Conservation (phyloP, 2,113 vertebrate genomes). For the Elephantulus edwardii region DNA sequence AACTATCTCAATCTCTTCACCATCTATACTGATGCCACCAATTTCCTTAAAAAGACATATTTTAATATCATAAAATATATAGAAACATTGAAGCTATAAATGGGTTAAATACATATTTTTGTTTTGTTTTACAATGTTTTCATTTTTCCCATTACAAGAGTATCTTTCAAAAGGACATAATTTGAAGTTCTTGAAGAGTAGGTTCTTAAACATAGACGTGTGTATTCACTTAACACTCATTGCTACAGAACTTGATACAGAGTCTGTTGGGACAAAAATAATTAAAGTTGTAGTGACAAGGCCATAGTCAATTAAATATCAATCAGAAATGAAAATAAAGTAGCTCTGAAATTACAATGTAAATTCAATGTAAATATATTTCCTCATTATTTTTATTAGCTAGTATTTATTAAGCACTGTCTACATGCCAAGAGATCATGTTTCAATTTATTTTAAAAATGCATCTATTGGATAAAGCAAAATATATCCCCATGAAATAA, state of each 20-base stretch:
- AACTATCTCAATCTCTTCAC: too few relatives aligned
- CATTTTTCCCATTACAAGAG: neutral
- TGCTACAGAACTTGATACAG: conserved; percentile 1
- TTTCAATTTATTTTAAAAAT: conserved; percentile 62
- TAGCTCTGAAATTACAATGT: conserved; percentile 40
- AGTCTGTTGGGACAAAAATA: conserved; percentile 33
- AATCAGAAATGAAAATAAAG: conserved; percentile 57
- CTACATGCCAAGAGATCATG: conserved; percentile 25
- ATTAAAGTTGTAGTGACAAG: conserved; percentile 51
- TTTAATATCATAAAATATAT: conserved; percentile 28
- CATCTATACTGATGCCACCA: too few relatives aligned
- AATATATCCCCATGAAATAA: conserved; percentile 23
- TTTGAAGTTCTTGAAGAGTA: conserved; percentile 15
- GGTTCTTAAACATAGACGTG: neutral
- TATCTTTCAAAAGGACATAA: conserved; percentile 36
- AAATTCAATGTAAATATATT: conserved; percentile 67
- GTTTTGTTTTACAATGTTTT: neutral
- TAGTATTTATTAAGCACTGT: conserved; percentile 49
- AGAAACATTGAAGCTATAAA: conserved; percentile 5
- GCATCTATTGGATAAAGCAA: conserved; percentile 44
- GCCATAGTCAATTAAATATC: conserved; percentile 62
- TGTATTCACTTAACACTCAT: conserved; percentile 24
- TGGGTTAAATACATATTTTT: neutral
- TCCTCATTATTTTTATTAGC: conserved; percentile 47
- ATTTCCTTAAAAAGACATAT: neutral